Percentiles rank a stretch among this genome's conserved stretches.
These are phyloP conservation scores for Neotoxoptera formosana DNA, from an alignment of 1,140 invertebrate genomes.

Conservation along the genomic window DNA sequence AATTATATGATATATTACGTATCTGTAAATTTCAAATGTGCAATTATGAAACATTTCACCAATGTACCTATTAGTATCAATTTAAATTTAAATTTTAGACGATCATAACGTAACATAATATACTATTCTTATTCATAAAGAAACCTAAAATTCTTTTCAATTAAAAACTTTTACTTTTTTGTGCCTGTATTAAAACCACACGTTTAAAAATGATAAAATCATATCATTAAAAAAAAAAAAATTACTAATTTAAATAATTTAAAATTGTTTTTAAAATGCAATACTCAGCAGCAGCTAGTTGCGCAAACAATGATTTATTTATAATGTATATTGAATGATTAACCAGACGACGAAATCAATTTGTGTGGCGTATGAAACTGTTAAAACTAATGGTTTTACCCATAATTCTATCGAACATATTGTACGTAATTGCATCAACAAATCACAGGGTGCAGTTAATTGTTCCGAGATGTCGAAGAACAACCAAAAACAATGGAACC, in stretches of 20 bases:
- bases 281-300: neutral
- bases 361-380: neutral
- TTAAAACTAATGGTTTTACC: neutral
- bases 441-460: constrained; percentile 25
- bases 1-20: no score
- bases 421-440: neutral
- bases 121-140: neutral
- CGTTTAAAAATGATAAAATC: neutral
- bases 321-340: neutral
- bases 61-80: neutral
- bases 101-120: neutral
- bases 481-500: constrained; percentile 6
- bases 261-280: neutral
- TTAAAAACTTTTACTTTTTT: neutral
- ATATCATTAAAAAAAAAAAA: neutral
- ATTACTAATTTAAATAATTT: neutral
- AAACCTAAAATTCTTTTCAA: neutral
- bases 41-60: neutral
- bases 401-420: neutral
- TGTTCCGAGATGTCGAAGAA: neutral
- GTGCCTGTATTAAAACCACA: no score
- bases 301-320: neutral
- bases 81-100: neutral
- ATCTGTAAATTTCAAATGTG: neutral
- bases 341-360: neutral